phyloP scores from a whole-genome alignment of 2,113 vertebrate species.

The Ictidomys tridecemlineatus region DNA sequence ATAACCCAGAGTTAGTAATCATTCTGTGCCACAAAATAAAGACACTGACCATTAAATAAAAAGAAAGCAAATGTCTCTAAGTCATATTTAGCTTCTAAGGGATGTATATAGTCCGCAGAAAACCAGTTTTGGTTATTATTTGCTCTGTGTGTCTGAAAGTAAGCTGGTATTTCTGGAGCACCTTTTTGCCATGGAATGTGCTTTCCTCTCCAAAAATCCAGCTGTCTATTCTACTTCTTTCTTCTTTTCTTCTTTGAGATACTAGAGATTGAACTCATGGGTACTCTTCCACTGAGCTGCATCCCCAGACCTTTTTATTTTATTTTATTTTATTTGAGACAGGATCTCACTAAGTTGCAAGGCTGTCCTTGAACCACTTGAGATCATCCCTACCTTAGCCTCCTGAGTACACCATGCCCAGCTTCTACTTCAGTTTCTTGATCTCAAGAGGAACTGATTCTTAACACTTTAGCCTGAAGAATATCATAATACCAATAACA shows the following conservation, averaged over 20 bases:
- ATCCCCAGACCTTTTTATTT: too few species aligned
- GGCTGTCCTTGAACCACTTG: too few species aligned
- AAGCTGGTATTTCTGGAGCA: background rate
- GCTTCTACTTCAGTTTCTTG: background rate
- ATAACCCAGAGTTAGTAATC: background rate
- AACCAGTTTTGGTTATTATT: background rate
- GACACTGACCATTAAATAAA: background rate
- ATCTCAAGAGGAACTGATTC: conserved; percentile 35
- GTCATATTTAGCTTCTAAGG: background rate
- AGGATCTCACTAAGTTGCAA: too few species aligned
- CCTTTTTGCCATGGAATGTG: background rate
- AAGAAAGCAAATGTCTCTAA: background rate
- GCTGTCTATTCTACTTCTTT: background rate
- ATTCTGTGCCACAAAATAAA: conserved; percentile 1
- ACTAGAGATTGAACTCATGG: too few species aligned
- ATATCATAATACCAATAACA: background rate
- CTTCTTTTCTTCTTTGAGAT: too few species aligned
- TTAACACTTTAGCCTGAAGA: background rate
- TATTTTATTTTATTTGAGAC: too few species aligned
- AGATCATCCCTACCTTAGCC: too few species aligned
- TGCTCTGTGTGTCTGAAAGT: conserved; percentile 21
- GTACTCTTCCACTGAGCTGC: too few species aligned
- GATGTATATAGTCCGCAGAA: background rate
- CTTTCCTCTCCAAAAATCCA: conserved; percentile 13
- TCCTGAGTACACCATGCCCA: too few species aligned